Percentiles rank a stretch among this genome's conserved stretches.
Evolutionary conservation across 2,888 invertebrate genomes (phyloP).

Genomic region (Glaucopsyche alexis): DNA sequence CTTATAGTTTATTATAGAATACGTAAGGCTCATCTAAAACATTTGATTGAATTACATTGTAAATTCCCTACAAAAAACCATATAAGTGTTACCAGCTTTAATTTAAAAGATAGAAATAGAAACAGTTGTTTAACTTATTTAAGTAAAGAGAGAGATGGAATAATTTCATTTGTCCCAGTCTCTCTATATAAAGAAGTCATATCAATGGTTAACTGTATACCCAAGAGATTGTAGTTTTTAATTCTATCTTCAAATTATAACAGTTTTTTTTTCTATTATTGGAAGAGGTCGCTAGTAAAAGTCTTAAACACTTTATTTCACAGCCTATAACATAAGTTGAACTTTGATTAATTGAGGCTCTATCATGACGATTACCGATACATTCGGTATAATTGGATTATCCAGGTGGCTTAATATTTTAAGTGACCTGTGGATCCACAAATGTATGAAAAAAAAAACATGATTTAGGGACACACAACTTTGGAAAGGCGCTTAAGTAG

Average conservation of each 20-base stretch:
- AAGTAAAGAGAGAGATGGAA: too few species aligned
- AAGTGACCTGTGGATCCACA: background rate
- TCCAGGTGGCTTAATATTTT: background rate
- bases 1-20: background rate
- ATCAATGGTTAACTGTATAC: background rate
- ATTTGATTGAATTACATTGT: background rate
- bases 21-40: slow-evolving; percentile 2
- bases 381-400: slow-evolving; percentile 1
- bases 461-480: background rate
- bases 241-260: slow-evolving; percentile 2
- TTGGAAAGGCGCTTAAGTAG: background rate
- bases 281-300: slow-evolving; percentile 14
- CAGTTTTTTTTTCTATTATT: background rate
- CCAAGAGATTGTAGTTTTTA: background rate
- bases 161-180: too few species aligned
- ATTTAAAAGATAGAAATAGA: slow-evolving; percentile 2
- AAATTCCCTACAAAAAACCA: slow-evolving; percentile 15
- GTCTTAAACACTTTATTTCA: slow-evolving; percentile 4
- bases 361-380: background rate
- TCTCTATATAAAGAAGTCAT: background rate
- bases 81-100: background rate
- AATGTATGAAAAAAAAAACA: background rate
- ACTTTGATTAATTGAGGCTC: slow-evolving; percentile 3
- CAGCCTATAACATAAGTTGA: slow-evolving; percentile 18
- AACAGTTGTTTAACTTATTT: background rate